Base-by-base conservation (phyloP, 2,888 invertebrate genomes). In the Noctuana brunneofusca region DNA sequence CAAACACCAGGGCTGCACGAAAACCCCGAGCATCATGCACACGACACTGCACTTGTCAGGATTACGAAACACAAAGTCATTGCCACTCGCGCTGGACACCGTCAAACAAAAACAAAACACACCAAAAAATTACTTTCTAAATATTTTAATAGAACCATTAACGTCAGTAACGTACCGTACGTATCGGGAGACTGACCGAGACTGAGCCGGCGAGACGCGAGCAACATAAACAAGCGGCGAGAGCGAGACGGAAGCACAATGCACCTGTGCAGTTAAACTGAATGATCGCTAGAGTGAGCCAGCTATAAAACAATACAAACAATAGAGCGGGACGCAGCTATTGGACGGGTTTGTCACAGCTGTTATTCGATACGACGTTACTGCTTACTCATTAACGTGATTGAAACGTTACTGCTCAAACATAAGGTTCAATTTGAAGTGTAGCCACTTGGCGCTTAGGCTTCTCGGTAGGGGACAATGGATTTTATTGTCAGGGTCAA, bases 221-320 rank as follows among this genome's bases (percentile, higher is more conserved):
- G 72, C 74, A 69, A 76, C 69, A 79, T 80, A 81, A 83, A 83
- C 83, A 81, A 80, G 71, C 67, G 65, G 87, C 66, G 82, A 67
- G 81, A 89, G 75, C 75, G 87, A 83, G 89, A 89, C 79, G 35
- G n/a, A 24, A 27, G 82, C 58, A 68, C 70, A 30, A 56, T 85
- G 86, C 89, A 90, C 89, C 89, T 89, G 89, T 89, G 86, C 86
- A 89, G 87, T 87, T 86, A 76, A 84, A 82, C 77, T 84, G 84
- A 87, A 86, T 85, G 86, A 77, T 78, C 72, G 81, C 68, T 68
- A 68, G 78, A 88, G 75, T 70, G 82, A 78, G 81, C 87, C 70
- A 70, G 70, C 73, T 73, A 81, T 89, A 89, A 89, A 90, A 89
- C 86, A 90, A 80, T 78, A 68, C 72, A 67, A 77, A 85, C 72